phyloP scores from a whole-genome alignment of 2,888 invertebrate genomes.

The Exephanes ischioxanthus region DNA sequence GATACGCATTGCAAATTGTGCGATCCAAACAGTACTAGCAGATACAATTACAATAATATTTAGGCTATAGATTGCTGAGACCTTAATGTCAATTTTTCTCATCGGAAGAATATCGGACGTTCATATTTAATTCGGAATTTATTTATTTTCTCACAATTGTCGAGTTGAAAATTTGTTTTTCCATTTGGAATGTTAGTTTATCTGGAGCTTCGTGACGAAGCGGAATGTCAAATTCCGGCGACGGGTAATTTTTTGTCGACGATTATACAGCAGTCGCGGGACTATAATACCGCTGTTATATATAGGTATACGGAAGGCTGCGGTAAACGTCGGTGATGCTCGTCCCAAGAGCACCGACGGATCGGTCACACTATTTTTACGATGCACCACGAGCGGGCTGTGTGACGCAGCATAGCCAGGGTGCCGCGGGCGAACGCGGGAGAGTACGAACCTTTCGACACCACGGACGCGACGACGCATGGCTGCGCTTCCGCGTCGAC shows the following conservation, averaged over 20 bases:
- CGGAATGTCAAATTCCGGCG: background rate
- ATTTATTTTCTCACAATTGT: background rate
- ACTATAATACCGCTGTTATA: constrained; percentile 19
- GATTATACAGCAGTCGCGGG: constrained; percentile 17
- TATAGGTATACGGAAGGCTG: constrained; percentile 18
- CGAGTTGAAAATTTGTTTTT: background rate
- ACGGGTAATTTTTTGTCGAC: constrained; percentile 12
- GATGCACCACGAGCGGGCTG: constrained; percentile 26
- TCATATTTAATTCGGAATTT: no score
- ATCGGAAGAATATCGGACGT: no score
- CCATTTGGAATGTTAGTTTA: no score
- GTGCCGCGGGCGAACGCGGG: constrained; percentile 35
- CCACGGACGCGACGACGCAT: constrained; percentile 53
- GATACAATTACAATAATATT: no score
- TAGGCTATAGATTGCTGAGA: no score
- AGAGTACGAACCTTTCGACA: constrained; percentile 38
- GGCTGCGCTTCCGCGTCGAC: constrained; percentile 57
- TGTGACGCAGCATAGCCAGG: constrained; percentile 38
- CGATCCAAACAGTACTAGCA: no score
- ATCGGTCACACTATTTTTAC: constrained; percentile 67
- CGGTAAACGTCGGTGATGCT: constrained; percentile 41
- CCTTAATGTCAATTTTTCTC: no score
- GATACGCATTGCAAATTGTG: no score
- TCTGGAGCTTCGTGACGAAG: no score
- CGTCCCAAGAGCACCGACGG: constrained; percentile 41